phyloP scores from a whole-genome alignment of 2,113 vertebrate genomes.

The Brachypodius melanocephalos region DNA sequence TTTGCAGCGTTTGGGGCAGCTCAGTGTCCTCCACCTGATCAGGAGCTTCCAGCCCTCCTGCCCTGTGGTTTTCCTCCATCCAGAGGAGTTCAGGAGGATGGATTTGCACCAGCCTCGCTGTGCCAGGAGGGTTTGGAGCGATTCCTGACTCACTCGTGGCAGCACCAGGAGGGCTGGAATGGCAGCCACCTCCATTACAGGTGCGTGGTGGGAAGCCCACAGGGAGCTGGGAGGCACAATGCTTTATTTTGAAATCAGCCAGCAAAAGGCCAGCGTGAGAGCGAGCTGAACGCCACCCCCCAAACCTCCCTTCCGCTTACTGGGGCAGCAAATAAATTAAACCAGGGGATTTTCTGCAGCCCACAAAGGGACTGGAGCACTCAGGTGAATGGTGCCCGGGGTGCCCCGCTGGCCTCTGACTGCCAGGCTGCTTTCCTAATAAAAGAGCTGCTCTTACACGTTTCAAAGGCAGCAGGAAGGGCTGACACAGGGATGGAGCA shows the following conservation, averaged over 20 bases:
- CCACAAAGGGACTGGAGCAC: not conserved
- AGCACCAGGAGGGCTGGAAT: not conserved
- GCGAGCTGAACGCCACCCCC: not conserved
- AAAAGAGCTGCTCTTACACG: rapidly evolving
- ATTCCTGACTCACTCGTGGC: not conserved
- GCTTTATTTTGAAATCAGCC: not conserved
- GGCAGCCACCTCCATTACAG: not conserved
- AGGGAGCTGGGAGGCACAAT: rapidly evolving
- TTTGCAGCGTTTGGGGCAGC: not conserved
- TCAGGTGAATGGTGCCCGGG: not conserved
- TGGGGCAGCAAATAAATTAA: not conserved
- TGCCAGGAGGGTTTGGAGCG: rapidly evolving
- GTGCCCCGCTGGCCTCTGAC: not conserved
- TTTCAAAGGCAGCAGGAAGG: not conserved
- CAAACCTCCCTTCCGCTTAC: not conserved
- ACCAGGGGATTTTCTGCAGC: not conserved
- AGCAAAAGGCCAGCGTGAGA: not conserved
- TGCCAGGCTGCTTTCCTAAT: not conserved
- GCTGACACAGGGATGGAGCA: not conserved
- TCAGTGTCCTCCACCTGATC: not conserved
- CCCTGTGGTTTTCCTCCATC: not conserved
- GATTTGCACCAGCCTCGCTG: not conserved
- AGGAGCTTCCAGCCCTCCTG: not conserved
- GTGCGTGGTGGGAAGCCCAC: rapidly evolving
- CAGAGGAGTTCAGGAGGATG: rapidly evolving